phyloP scores from a whole-genome alignment of 92 coral and sea anemone species.

The Meandrina meandrites region DNA sequence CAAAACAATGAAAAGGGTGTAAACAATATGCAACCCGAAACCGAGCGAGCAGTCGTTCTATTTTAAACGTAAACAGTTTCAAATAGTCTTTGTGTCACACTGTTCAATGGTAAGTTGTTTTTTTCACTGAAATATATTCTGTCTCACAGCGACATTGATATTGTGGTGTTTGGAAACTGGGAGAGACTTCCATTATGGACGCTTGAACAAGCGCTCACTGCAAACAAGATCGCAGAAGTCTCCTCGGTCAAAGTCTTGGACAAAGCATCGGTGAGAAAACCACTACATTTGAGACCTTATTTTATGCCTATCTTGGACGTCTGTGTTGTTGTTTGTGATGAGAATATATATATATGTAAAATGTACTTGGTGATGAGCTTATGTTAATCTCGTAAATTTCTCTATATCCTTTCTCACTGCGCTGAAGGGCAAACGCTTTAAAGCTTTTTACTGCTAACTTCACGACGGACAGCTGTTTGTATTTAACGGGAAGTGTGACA shows the following conservation, averaged over 20 bases:
- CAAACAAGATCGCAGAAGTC: conserved; percentile 90
- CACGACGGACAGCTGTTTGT: background rate
- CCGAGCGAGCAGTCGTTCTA: background rate
- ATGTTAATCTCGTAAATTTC: background rate
- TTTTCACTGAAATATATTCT: conserved; percentile 5
- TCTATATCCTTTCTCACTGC: background rate
- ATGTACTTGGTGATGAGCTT: background rate
- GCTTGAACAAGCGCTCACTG: conserved; percentile 88
- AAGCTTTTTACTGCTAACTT: background rate
- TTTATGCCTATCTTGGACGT: background rate
- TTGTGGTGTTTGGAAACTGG: conserved; percentile 98
- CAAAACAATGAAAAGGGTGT: conserved; percentile 14
- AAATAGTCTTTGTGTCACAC: conserved; percentile 26
- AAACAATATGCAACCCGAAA: conserved; percentile 40
- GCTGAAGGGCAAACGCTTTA: background rate
- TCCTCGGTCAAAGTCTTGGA: conserved; percentile 91
- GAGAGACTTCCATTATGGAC: conserved; percentile 91
- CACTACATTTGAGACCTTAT: background rate
- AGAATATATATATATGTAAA: background rate
- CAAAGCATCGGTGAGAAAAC: conserved; percentile 94
- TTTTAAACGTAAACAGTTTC: conserved; percentile 14
- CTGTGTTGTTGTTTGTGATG: background rate
- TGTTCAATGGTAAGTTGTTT: background rate
- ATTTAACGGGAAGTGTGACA: conserved; percentile 1
- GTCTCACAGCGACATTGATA: conserved; percentile 83